These are phyloP conservation scores for Geopemphigus sp. DNA, from an alignment of 1,140 invertebrate genomes.

Conservation along the genomic window DNA sequence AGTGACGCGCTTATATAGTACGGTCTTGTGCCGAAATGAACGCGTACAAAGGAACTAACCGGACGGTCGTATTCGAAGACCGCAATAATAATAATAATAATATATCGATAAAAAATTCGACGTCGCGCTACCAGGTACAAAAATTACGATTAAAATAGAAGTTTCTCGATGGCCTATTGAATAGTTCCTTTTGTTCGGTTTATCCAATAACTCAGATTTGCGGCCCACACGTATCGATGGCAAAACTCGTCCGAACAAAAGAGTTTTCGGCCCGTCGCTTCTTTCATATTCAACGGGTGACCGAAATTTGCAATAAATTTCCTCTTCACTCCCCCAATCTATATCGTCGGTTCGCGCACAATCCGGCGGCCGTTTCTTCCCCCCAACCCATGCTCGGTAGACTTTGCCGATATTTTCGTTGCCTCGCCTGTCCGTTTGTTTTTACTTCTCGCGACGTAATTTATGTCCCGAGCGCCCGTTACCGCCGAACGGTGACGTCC, in stretches of 20 bases:
- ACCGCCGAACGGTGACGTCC: conserved; percentile 32
- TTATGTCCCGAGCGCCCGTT: conserved; percentile 15
- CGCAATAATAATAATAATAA: not conserved
- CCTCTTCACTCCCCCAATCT: conserved; percentile 13
- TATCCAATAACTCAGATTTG: conserved; percentile 21
- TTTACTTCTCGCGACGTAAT: conserved; percentile 1
- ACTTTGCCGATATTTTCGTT: conserved; percentile 36
- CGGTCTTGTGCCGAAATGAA: not conserved
- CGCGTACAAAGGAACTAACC: not conserved
- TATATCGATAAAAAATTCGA: not conserved
- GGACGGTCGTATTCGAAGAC: not conserved
- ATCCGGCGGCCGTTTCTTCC: not conserved
- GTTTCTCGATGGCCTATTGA: not conserved
- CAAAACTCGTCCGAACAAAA: conserved; percentile 1
- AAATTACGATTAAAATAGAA: not conserved
- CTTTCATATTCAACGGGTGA: conserved; percentile 2
- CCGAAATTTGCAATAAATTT: conserved; percentile 35
- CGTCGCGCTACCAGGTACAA: not conserved
- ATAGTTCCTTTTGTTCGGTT: conserved; percentile 11
- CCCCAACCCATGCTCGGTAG: no score
- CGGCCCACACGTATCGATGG: not conserved
- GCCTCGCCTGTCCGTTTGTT: conserved; percentile 23
- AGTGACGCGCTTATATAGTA: not conserved
- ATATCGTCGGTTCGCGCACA: not conserved
- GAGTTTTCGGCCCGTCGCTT: not conserved